Conservation (phyloP, 1,140 invertebrate genomes). For the Trypoxylus dichotomus region DNA sequence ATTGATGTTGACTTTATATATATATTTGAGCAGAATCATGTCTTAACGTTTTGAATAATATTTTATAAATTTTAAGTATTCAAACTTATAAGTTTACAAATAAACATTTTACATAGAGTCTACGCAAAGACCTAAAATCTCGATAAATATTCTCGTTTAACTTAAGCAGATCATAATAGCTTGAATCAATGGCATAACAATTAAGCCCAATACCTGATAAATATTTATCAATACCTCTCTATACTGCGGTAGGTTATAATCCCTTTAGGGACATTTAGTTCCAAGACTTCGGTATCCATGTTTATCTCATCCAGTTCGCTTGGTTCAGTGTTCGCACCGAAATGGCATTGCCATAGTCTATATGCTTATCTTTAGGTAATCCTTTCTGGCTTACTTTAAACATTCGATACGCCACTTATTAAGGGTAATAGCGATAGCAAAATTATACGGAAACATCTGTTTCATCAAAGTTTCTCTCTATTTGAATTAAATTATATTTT, state of each 20-base stretch:
- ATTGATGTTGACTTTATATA: no score
- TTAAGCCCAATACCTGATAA: neutral
- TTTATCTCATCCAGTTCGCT: slow-evolving; percentile 20
- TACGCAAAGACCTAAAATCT: no score
- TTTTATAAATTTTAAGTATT: no score
- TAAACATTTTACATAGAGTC: no score
- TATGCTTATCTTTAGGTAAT: neutral
- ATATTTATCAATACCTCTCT: slow-evolving; percentile 9
- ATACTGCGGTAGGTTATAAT: neutral
- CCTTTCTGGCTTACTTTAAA: neutral
- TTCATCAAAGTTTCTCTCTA: no score
- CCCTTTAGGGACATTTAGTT: slow-evolving; percentile 1
- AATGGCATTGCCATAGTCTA: neutral
- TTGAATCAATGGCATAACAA: neutral
- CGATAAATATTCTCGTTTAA: neutral
- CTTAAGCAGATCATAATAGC: neutral
- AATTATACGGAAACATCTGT: neutral
- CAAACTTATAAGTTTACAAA: no score
- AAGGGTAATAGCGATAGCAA: neutral
- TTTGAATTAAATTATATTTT: no score
- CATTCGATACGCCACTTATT: neutral
- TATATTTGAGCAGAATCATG: no score
- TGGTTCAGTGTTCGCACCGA: neutral
- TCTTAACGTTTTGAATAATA: no score
- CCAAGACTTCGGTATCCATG: neutral